Percentiles rank a stretch among this genome's conserved stretches.
phyloP scores from a whole-genome alignment of 2,797 vertebrate species.

The Numenius phaeopus region DNA sequence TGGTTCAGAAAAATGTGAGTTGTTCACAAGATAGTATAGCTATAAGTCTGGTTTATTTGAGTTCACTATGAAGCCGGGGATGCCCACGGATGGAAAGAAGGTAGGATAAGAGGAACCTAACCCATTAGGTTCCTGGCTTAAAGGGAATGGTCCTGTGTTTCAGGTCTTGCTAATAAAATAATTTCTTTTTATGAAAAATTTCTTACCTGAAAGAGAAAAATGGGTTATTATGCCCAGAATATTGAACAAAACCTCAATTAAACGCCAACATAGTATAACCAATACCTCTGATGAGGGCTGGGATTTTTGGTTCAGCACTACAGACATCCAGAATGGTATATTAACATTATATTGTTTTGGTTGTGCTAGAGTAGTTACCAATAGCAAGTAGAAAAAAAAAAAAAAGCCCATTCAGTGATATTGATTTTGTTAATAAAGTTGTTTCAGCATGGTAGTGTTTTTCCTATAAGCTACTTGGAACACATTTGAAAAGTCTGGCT shows the following conservation, averaged over 20 bases:
- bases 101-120: background rate
- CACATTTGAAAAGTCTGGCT: constrained; percentile 23
- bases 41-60: background rate
- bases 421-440: constrained; percentile 33
- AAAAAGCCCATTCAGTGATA: background rate
- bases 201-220: background rate
- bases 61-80: background rate
- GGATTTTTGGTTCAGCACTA: background rate
- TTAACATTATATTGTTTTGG: background rate
- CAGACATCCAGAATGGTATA: background rate
- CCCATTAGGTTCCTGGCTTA: background rate
- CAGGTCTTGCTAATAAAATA: background rate
- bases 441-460: background rate
- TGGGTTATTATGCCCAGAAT: background rate
- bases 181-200: background rate
- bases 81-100: background rate
- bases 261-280: background rate
- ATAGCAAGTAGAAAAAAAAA: background rate
- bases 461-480: background rate
- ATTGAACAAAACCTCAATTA: background rate
- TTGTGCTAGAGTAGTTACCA: background rate
- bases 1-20: background rate
- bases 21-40: background rate
- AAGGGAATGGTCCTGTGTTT: background rate
- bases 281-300: background rate